These are phyloP conservation scores for Caenorhabditis parvicauda DNA, from an alignment of 2,888 invertebrate species.

Conservation along the genomic window DNA sequence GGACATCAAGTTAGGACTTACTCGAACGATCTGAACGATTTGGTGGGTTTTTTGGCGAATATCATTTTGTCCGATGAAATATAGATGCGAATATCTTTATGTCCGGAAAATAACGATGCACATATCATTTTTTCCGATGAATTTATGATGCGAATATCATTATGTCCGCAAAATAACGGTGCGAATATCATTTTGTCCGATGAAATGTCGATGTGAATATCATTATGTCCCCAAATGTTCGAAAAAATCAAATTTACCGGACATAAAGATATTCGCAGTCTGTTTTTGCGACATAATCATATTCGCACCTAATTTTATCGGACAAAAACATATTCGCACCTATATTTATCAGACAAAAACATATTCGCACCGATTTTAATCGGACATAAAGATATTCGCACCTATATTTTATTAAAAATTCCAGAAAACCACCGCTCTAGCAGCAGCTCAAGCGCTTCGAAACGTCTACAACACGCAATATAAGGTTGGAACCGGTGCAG, in stretches of 20 bases:
- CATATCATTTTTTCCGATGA: background rate
- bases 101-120: background rate
- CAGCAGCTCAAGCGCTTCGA: conserved; percentile 54
- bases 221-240: too few species aligned
- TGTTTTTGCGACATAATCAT: background rate
- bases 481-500: conserved; percentile 61
- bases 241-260: too few species aligned
- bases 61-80: background rate
- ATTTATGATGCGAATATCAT: too few species aligned
- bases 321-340: background rate
- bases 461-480: conserved; percentile 59
- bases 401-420: too few species aligned
- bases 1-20: conserved; percentile 60
- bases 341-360: too few species aligned
- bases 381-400: too few species aligned
- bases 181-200: too few species aligned
- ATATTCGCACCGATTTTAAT: background rate
- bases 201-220: too few species aligned
- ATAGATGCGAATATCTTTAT: too few species aligned
- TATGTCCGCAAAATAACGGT: too few species aligned
- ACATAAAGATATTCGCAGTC: too few species aligned
- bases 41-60: conserved; percentile 21
- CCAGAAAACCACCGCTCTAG: conserved; percentile 53
- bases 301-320: background rate
- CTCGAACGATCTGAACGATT: conserved; percentile 54